Evolutionary conservation across 2,888 invertebrate species (phyloP).

Genomic region (Laspeyria flexula): DNA sequence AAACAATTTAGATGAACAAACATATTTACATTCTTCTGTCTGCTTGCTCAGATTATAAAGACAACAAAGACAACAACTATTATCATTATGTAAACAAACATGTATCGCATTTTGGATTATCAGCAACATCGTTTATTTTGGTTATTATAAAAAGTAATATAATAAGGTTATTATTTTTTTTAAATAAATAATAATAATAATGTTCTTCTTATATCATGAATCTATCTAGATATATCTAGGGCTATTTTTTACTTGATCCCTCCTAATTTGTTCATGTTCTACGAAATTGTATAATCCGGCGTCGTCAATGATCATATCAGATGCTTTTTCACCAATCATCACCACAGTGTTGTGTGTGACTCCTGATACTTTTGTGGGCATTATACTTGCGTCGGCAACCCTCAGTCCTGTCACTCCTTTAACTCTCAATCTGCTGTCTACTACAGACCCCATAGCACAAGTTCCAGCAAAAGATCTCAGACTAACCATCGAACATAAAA

Average conservation of each 20-base stretch:
- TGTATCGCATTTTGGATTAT: too few relatives aligned
- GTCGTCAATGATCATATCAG: constrained; percentile 31
- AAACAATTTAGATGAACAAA: too few relatives aligned
- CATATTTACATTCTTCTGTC: too few relatives aligned
- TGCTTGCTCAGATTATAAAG: too few relatives aligned
- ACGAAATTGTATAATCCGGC: constrained; percentile 3
- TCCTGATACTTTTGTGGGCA: constrained; percentile 66
- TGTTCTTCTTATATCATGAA: neutral
- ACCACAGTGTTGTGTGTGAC: constrained; percentile 1
- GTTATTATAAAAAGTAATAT: too few relatives aligned
- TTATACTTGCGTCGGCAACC: constrained; percentile 55
- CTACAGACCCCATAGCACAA: constrained; percentile 91
- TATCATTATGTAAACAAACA: too few relatives aligned
- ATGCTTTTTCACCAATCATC: constrained; percentile 27
- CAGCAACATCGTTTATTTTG: too few relatives aligned
- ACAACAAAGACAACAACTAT: too few relatives aligned
- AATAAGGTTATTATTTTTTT: too few relatives aligned
- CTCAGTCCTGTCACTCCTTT: constrained; percentile 41
- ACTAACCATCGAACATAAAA: constrained; percentile 78
- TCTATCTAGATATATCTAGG: neutral
- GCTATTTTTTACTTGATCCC: constrained; percentile 25
- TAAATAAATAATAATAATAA: neutral
- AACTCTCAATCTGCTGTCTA: constrained; percentile 84
- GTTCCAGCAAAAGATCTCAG: constrained; percentile 90
- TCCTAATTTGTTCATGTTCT: constrained; percentile 17